Conservation (phyloP, 37 sponge, comb jelly and placozoan species). For the Spongilla lacustris region DNA sequence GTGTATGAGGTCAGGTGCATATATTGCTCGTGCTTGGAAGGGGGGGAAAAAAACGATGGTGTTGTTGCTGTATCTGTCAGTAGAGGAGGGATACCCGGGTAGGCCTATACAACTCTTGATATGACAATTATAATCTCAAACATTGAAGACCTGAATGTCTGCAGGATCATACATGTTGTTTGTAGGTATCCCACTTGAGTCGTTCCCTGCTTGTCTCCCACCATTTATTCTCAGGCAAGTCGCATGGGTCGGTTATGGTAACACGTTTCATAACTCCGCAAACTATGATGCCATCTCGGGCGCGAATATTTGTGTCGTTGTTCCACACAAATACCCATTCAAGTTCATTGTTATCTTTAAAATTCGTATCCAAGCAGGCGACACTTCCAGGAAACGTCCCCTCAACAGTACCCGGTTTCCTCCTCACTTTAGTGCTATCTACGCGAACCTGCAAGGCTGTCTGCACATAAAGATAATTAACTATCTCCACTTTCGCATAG, state of each 20-base stretch:
- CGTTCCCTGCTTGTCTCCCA: not conserved
- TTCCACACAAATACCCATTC: not conserved
- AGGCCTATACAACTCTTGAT: too few species aligned
- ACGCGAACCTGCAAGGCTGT: not conserved
- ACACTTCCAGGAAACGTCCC: not conserved
- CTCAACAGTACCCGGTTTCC: not conserved
- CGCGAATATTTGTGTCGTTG: not conserved
- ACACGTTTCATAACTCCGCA: not conserved
- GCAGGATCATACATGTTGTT: too few species aligned
- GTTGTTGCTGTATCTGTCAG: too few species aligned
- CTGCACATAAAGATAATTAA: not conserved
- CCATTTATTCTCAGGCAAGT: not conserved
- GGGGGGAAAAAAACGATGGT: too few species aligned
- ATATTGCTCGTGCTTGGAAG: too few species aligned
- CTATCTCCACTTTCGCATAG: not conserved
- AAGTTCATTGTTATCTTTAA: not conserved
- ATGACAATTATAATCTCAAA: too few species aligned
- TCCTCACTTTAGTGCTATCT: not conserved
- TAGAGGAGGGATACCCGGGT: too few species aligned
- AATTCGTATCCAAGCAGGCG: not conserved
- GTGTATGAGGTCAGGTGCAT: too few species aligned
- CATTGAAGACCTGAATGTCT: too few species aligned
- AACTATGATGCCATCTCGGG: not conserved
- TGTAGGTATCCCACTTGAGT: not conserved
- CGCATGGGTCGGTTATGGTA: not conserved